Conservation (phyloP, 2,888 invertebrate species). For the Hydroisotoma schaefferi region DNA sequence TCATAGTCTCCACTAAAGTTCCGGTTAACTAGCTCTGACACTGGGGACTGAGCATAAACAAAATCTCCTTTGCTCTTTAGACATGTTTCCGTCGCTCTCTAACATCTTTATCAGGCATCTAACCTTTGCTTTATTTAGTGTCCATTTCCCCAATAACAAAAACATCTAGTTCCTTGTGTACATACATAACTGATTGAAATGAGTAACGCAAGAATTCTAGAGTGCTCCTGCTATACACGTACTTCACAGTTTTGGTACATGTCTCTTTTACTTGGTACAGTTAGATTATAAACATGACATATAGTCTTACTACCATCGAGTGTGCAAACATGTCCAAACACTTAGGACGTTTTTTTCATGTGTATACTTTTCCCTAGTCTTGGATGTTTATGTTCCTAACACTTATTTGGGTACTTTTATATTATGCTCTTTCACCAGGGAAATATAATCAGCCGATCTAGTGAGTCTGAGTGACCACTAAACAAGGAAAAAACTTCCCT, state of each 20-base stretch:
- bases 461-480: slow-evolving; percentile 6
- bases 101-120: no score
- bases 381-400: no score
- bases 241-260: no score
- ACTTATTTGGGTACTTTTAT: no score
- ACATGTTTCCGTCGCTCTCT: neutral
- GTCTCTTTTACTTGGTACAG: no score
- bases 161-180: neutral
- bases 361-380: neutral
- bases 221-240: no score
- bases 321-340: slow-evolving; percentile 14
- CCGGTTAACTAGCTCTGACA: slow-evolving; percentile 11
- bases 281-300: no score
- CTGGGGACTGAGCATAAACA: slow-evolving; percentile 11
- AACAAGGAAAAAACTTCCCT: slow-evolving; percentile 1
- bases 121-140: no score
- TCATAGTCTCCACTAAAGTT: no score
- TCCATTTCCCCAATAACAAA: no score
- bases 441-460: slow-evolving; percentile 16
- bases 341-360: slow-evolving; percentile 5
- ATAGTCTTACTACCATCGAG: no score
- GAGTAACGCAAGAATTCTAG: neutral
- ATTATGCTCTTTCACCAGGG: slow-evolving; percentile 12
- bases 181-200: neutral
- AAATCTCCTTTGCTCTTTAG: slow-evolving; percentile 10